A percentile compares a stretch with the other conserved stretches of the same genome.
Conservation (phyloP, 2,113 vertebrate species). For the Toxotes jaculatrix region DNA sequence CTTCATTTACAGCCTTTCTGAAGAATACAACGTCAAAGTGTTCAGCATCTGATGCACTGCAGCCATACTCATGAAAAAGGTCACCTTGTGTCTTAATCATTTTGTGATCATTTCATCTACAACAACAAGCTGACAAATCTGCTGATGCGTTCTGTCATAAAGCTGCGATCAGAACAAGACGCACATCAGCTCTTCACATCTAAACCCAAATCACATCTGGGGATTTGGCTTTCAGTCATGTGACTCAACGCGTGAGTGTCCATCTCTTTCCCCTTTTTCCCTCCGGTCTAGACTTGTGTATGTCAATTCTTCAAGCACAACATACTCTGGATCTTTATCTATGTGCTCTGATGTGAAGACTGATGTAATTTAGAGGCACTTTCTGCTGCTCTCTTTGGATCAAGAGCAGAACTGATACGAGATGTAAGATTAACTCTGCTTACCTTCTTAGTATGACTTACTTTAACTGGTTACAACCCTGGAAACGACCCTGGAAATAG, state of each 20-base stretch:
- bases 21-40: not conserved
- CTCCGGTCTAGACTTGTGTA: conserved; percentile 3
- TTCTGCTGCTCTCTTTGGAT: not conserved
- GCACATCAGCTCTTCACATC: not conserved
- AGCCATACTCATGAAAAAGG: not conserved
- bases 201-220: conserved; percentile 21
- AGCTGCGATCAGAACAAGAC: not conserved
- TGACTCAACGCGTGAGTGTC: not conserved
- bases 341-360: not conserved
- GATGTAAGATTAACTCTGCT: not conserved
- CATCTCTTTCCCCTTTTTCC: not conserved
- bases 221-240: conserved; percentile 21
- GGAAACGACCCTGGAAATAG: not conserved
- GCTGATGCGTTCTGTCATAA: not conserved
- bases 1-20: not conserved
- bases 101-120: not conserved
- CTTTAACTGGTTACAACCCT: not conserved
- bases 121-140: conserved; percentile 28
- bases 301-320: not conserved
- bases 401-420: not conserved
- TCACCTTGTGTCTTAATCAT: conserved; percentile 5
- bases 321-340: not conserved
- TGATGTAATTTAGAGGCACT: not conserved
- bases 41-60: not conserved
- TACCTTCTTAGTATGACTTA: not conserved